A percentile compares a stretch with the other conserved stretches of the same genome.
Evolutionary conservation across 2,797 vertebrate genomes (phyloP).

Genomic region (Lepidocolaptes lacrymiger): DNA sequence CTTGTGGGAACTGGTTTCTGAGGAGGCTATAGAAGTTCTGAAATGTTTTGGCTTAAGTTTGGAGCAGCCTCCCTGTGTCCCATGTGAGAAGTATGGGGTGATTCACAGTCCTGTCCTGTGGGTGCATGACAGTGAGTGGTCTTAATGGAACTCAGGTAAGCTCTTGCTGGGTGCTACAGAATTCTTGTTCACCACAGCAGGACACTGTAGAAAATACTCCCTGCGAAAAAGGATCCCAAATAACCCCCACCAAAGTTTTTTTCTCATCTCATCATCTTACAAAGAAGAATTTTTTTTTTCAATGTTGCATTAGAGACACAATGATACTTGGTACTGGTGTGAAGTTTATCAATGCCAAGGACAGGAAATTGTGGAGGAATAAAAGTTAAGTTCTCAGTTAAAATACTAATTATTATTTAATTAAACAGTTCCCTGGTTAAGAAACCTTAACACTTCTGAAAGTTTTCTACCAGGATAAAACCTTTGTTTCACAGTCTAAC

Average conservation of each 20-base stretch:
- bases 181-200: background rate
- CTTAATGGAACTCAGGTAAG: background rate
- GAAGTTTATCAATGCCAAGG: background rate
- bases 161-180: background rate
- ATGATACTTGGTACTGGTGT: background rate
- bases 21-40: background rate
- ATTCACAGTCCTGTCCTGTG: background rate
- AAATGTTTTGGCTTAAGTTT: background rate
- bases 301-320: background rate
- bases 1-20: background rate
- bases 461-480: background rate
- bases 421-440: background rate
- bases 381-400: background rate
- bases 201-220: background rate
- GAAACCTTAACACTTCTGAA: background rate
- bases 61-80: background rate
- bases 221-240: background rate
- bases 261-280: background rate
- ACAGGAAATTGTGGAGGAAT: background rate
- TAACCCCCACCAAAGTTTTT: background rate
- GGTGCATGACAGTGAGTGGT: too few relatives aligned
- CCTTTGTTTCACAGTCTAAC: background rate
- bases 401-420: background rate
- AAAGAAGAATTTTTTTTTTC: background rate
- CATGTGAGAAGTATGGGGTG: accelerated